Evolutionary conservation across 2,888 invertebrate species (phyloP), one percentile per base, ranked within the genome.

Genomic region (Polydrusus pterygomalis): DNA sequence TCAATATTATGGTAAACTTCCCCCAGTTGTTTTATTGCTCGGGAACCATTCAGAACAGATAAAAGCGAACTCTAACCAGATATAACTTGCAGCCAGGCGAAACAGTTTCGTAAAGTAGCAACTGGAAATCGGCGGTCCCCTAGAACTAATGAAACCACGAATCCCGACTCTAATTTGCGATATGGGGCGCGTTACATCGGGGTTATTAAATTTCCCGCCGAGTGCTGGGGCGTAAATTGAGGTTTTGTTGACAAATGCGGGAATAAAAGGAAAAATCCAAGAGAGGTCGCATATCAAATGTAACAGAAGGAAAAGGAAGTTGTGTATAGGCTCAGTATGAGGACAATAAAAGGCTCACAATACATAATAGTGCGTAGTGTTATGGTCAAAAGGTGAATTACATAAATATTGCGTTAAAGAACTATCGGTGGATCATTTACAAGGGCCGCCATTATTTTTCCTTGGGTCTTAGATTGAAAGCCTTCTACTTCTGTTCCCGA

Each of bases 71-170:
- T 58, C 38, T 9, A 34, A 8, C 56, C n/a, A 56, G n/a, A n/a
- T 58, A n/a, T 58, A 60, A 60, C 58, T n/a, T 38, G 38, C 58
- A 60, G 38, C 11, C 58, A 15, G 34, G 58, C 34, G 34, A 15
- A 58, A 58, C 38, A 2, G 15, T 17, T 60, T 18, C 38, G 38
- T 38, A 60, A 60, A 60, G 15, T 11, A 17, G 10, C 7, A 9
- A 18, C 17, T 45, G 64, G 15, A 69, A 17, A 40, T 56, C 43
- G 69, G 58, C 54, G 56, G 25, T 69, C 20, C 43, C 69, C 15
- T 13, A 45, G 56, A 69, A 69, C 58, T 69, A 69, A 69, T 69
- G 56, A 58, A 69, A 58, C 56, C 69, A 58, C 25, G 17, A 58
- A 69, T 69, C 54, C 69, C 17, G 15, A 38, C 18, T 60, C 38